Evolutionary conservation across 1,140 invertebrate genomes (phyloP), one percentile per base, ranked within the genome.

Genomic region (Drosophila arawakana): DNA sequence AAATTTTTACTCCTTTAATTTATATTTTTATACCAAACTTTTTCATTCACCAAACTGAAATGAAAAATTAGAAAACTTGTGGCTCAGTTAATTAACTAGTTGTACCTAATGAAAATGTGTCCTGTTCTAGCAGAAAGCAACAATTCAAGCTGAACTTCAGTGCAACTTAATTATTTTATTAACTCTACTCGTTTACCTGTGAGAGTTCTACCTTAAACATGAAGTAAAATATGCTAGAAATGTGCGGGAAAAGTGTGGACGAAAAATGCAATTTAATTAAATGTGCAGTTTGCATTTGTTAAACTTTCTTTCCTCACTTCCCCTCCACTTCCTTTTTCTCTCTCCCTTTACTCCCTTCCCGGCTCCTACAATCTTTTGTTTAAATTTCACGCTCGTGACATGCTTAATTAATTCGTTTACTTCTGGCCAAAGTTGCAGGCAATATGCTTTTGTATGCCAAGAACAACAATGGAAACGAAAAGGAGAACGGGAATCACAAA

Each of bases 351-450:
- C n/a, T 34, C 25, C 34, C 25, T 25, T 10, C n/a, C 50, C 8
- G n/a, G 21, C 2, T 44, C 25, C 41, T 58, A 61, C 54, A 66
- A 68, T 68, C 73, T 88, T 85, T 88, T 89, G 84, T 88, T 89
- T 76, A 67, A 83, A 84, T 80, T 89, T 80, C 46, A 67, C 74
- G 71, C 83, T 77, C 67, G 73, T 88, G 77, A 88, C 80, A 89
- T 83, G 80, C 73, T 89, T 88, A 88, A 88, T 88, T 88, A 88
- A 88, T 83, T 89, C 70, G 69, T 80, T 84, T 86, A 79, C 82
- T 80, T 80, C 21, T n/a, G 15, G n/a, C 41, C 2, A 39, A 34
- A 41, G 37, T 34, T 39, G 30, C 25, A 7, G 61, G 61, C 47
- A 25, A 41, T 52, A 41, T 52, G 47, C 49, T 52, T 63, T 63